Evolutionary conservation across 2,113 vertebrate genomes (phyloP), one percentile per base, ranked within the genome.

Genomic region (Poicephalus meyeri): DNA sequence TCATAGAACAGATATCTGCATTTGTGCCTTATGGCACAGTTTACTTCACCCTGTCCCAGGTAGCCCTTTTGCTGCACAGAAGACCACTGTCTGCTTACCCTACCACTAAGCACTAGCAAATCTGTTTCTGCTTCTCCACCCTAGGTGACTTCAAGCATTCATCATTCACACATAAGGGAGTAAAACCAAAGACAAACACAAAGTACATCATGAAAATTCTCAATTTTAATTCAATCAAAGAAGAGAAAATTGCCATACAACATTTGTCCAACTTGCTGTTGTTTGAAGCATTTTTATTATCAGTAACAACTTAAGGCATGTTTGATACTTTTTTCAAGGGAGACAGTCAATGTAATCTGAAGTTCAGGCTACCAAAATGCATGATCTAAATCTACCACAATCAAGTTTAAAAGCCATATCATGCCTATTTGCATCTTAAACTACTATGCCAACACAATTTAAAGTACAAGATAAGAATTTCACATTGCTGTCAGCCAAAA

Each of bases 71-170:
- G 29, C 61, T 79, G 21, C 64, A 28, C 7, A 25, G 9, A n/a
- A 15, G 10, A 10, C 6, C 26, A 19, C 35, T 0, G 6, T 0
- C 50, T 64, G 42, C 69, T 37, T 33, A 31, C 61, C 33, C n/a
- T 18, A 52, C 42, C 24, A 35, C 46, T 35, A 5, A 5, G 5
- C 9, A 16, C 11, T 2, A 49, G 11, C 11, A 31, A 24, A 41
- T 1, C 12, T 2, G 6, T 1, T 17, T 10, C 55, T 10, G 5
- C 44, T 53, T 1, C 23, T 21, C 24, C 28, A 20, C 28, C 4
- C 9, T 1, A 49, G 18, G 4, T 9, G 20, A 60, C 47, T 12
- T 64, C 13, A 20, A 7, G 41, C 44, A 25, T 20, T 49, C 35
- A 16, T 26, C 55, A 44, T 13, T 29, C 63, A 61, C 52, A 66